Percentiles rank a stretch among this genome's conserved stretches.
Conservation (phyloP, 2,113 vertebrate species). For the Orthonyx spaldingii region DNA sequence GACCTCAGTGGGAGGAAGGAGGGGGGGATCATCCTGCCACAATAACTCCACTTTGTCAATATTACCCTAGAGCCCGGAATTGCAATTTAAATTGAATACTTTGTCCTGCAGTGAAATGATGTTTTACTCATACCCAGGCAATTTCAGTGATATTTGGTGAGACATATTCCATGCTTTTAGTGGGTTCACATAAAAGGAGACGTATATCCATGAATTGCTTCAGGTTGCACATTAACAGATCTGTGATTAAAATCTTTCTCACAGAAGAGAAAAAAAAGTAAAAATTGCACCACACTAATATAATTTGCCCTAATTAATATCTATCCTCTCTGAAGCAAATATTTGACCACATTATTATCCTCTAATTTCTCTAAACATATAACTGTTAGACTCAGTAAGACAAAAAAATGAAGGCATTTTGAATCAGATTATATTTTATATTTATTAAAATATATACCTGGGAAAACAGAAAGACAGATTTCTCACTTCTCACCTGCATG, state of each 20-base stretch:
- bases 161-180: slow-evolving; percentile 3
- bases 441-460: neutral
- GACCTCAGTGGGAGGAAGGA: too few relatives aligned
- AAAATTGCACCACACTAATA: neutral
- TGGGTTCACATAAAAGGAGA: slow-evolving; percentile 11
- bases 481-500: neutral
- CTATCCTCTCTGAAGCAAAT: neutral
- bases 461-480: neutral
- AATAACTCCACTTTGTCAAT: slow-evolving; percentile 12
- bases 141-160: slow-evolving; percentile 17
- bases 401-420: neutral
- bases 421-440: neutral
- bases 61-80: neutral
- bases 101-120: slow-evolving; percentile 17
- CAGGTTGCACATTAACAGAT: neutral
- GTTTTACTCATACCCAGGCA: neutral
- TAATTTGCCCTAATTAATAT: neutral
- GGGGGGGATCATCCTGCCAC: too few relatives aligned
- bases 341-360: neutral
- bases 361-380: neutral
- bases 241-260: neutral
- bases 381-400: neutral
- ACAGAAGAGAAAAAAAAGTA: neutral
- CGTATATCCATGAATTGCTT: neutral
- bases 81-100: slow-evolving; percentile 19